These are phyloP conservation scores for Bucco capensis DNA, from an alignment of 2,113 vertebrate species.

Conservation along the genomic window DNA sequence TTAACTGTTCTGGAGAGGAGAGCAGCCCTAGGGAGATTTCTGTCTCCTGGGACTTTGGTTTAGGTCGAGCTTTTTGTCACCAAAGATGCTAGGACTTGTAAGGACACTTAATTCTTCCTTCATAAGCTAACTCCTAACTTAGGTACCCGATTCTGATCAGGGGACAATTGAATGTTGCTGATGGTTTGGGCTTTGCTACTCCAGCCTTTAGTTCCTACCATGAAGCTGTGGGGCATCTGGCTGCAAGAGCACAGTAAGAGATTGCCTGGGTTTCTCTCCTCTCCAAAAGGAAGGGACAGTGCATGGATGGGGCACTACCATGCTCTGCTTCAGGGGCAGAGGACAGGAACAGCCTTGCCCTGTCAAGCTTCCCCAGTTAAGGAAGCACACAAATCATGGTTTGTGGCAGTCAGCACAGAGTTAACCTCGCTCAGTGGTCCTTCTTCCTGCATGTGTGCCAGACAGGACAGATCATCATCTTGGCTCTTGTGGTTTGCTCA, in stretches of 20 bases:
- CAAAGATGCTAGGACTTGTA: not conserved
- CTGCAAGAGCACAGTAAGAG: not conserved
- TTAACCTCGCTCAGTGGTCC: not conserved
- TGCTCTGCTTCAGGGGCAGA: accelerated
- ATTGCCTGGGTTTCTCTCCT: not conserved
- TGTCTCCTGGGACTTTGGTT: not conserved
- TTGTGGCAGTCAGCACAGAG: not conserved
- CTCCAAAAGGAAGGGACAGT: not conserved
- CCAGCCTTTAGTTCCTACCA: accelerated
- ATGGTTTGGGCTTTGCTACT: not conserved
- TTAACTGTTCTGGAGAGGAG: not conserved
- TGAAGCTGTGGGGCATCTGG: accelerated
- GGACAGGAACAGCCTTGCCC: not conserved
- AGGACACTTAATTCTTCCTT: not conserved
- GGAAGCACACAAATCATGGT: not conserved
- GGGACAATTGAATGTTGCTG: not conserved
- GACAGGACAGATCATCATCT: not conserved
- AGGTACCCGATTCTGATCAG: not conserved
- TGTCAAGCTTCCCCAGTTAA: accelerated
- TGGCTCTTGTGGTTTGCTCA: not conserved
- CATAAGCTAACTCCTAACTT: not conserved
- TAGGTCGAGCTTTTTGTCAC: not conserved
- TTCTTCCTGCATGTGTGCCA: not conserved
- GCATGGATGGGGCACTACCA: not conserved
- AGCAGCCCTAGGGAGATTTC: not conserved